These are phyloP conservation scores for Bombus confusus DNA, from an alignment of 1,140 invertebrate species.

Conservation along the genomic window DNA sequence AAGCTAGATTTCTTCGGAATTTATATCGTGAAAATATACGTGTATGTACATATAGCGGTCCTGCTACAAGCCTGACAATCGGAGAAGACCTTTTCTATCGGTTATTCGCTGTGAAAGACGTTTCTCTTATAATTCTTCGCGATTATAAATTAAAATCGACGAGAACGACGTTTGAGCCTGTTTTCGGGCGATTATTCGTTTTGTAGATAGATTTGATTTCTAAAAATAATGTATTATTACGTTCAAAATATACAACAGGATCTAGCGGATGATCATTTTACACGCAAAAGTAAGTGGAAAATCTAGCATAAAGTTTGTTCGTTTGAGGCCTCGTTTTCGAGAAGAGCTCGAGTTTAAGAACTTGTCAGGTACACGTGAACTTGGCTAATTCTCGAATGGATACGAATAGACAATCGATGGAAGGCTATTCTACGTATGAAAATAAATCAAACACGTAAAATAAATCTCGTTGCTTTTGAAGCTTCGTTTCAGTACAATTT, in stretches of 20 bases:
- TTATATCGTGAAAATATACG: not conserved
- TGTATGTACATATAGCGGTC: not conserved
- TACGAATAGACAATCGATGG: not conserved
- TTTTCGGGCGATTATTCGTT: not conserved
- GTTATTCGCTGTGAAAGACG: not conserved
- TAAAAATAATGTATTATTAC: not conserved
- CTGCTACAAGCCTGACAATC: not conserved
- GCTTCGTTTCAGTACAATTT: too few species aligned
- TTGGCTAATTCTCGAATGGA: not conserved
- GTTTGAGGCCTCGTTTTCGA: not conserved
- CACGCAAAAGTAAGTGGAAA: too few species aligned
- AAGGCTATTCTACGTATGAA: not conserved
- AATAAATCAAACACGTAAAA: not conserved
- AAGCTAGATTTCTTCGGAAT: slow-evolving; percentile 6
- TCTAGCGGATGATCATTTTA: not conserved
- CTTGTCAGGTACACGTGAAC: not conserved
- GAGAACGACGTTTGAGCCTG: too few species aligned
- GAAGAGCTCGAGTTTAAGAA: not conserved
- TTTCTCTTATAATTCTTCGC: not conserved
- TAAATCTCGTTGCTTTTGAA: not conserved
- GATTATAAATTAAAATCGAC: not conserved
- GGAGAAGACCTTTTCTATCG: not conserved
- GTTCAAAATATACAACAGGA: too few species aligned
- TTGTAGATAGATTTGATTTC: not conserved
- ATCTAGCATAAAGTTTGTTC: too few species aligned